These are phyloP conservation scores for Agriotes lineatus DNA, from an alignment of 2,888 invertebrate species.

Conservation along the genomic window DNA sequence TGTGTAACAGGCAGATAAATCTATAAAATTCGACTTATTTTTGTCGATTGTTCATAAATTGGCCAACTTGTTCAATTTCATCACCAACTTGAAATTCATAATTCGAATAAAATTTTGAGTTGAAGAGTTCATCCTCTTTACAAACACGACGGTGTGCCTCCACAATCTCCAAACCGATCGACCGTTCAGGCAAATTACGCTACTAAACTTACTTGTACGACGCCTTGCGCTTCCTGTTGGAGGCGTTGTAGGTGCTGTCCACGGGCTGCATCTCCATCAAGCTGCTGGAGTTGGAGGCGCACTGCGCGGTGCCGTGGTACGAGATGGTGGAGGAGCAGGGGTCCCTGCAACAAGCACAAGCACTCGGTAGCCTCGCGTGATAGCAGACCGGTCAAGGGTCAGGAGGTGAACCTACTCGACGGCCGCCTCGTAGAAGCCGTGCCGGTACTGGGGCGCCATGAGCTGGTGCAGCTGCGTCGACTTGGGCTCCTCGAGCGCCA, in stretches of 20 bases:
- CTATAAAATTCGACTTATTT: too few species aligned
- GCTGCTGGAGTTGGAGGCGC: conserved; percentile 52
- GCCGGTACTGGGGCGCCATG: conserved; percentile 56
- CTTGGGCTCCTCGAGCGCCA: conserved; percentile 65
- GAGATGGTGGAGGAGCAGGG: conserved; percentile 58
- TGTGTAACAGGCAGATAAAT: too few species aligned
- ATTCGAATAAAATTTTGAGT: too few species aligned
- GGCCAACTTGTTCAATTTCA: too few species aligned
- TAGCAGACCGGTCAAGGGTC: background rate
- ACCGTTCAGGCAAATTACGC: too few species aligned
- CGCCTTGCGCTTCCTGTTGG: conserved; percentile 67
- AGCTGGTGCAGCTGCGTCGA: conserved; percentile 57
- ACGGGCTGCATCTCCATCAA: conserved; percentile 59
- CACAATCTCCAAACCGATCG: too few species aligned
- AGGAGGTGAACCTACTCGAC: conserved; percentile 60
- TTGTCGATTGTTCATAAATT: too few species aligned
- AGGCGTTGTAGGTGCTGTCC: conserved; percentile 55
- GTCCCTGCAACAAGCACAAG: conserved; percentile 55
- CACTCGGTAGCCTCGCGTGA: too few species aligned
- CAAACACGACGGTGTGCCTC: too few species aligned
- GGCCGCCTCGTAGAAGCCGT: conserved; percentile 62
- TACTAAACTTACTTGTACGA: conserved; percentile 69
- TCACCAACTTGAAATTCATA: too few species aligned
- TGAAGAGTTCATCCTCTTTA: too few species aligned
- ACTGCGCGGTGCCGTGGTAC: conserved; percentile 53